These are phyloP conservation scores for Atrina japonica DNA, from an alignment of 2,888 invertebrate genomes.

Conservation along the genomic window DNA sequence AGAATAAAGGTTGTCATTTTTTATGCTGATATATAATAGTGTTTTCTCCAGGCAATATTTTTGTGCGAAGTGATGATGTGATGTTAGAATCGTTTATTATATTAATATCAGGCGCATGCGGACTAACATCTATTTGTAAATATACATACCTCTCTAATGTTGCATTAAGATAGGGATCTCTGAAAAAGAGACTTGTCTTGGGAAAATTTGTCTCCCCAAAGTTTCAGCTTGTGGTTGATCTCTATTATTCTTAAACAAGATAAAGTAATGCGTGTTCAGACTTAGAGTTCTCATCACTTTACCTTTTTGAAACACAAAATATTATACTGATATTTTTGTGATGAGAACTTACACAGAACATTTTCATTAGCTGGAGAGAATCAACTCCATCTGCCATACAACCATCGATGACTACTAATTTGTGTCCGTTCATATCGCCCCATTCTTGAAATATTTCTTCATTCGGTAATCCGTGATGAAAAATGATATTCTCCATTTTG, in stretches of 20 bases:
- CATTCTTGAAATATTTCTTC: slow-evolving; percentile 44
- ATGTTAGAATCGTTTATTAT: too few species aligned
- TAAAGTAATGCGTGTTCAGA: slow-evolving; percentile 20
- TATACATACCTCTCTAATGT: slow-evolving; percentile 2
- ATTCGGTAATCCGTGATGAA: slow-evolving; percentile 29
- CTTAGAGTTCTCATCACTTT: slow-evolving; percentile 20
- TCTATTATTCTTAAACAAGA: slow-evolving; percentile 21
- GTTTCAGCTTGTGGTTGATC: slow-evolving; percentile 21
- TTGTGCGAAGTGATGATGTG: too few species aligned
- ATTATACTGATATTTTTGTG: slow-evolving; percentile 5
- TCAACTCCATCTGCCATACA: neutral
- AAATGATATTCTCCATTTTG: slow-evolving; percentile 12
- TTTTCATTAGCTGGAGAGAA: slow-evolving; percentile 40
- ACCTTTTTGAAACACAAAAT: slow-evolving; percentile 4
- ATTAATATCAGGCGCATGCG: neutral
- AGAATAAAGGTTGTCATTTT: too few species aligned
- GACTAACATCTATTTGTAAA: neutral
- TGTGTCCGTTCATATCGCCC: neutral
- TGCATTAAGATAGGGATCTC: slow-evolving; percentile 13
- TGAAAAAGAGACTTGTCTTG: slow-evolving; percentile 19
- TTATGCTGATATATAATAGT: too few species aligned
- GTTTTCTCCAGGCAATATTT: too few species aligned
- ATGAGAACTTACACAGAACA: slow-evolving; percentile 38
- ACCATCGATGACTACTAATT: slow-evolving; percentile 6
- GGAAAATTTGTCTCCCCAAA: slow-evolving; percentile 30